A percentile compares a stretch with the other conserved stretches of the same genome.
These are phyloP conservation scores for Camponotus vicinus DNA, from an alignment of 1,140 invertebrate genomes.

Conservation along the genomic window DNA sequence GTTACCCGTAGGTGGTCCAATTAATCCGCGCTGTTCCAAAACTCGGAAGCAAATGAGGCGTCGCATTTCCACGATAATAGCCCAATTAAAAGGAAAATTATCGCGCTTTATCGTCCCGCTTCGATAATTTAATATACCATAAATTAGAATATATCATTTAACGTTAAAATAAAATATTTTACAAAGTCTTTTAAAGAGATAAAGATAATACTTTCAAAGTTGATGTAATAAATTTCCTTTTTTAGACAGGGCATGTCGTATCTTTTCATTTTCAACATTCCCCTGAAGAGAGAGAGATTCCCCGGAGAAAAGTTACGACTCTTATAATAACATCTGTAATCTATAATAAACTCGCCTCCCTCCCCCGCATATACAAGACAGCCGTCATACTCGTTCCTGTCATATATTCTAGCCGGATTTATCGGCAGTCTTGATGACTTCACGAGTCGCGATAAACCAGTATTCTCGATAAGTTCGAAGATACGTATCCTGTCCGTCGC, in stretches of 20 bases:
- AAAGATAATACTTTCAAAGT: neutral
- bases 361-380: neutral
- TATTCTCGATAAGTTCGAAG: slow-evolving; percentile 21
- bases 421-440: slow-evolving; percentile 22
- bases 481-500: neutral
- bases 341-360: neutral
- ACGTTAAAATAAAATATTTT: neutral
- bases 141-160: neutral
- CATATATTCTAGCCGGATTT: neutral
- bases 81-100: neutral
- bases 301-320: neutral
- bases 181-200: neutral
- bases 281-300: too few relatives aligned
- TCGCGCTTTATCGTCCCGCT: neutral
- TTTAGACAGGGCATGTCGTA: neutral
- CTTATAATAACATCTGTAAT: slow-evolving; percentile 26
- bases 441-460: neutral
- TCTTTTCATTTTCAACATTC: neutral
- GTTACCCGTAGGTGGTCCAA: slow-evolving; percentile 51
- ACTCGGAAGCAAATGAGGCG: slow-evolving; percentile 33
- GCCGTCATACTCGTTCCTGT: neutral
- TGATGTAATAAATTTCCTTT: neutral
- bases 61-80: slow-evolving; percentile 16
- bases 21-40: slow-evolving; percentile 28
- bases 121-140: neutral